These are phyloP conservation scores for Loxodonta africana DNA, from an alignment of 2,113 vertebrate genomes.

Conservation along the genomic window DNA sequence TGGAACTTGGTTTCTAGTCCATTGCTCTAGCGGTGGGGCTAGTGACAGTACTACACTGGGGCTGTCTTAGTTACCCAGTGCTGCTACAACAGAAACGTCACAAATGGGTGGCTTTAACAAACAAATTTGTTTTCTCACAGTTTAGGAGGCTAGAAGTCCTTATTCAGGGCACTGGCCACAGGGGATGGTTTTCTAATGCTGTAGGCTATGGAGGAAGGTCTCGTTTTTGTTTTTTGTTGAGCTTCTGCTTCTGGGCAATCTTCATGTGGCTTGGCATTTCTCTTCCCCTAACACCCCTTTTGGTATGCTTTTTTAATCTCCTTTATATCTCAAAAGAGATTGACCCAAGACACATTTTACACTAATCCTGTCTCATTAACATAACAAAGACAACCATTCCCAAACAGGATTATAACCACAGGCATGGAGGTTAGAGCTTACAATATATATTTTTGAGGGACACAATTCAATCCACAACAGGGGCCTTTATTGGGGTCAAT, in stretches of 20 bases:
- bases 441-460: background rate
- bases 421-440: background rate
- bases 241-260: background rate
- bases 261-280: background rate
- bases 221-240: background rate
- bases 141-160: background rate
- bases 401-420: background rate
- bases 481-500: background rate
- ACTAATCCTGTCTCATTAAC: background rate
- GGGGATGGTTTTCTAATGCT: background rate
- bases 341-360: background rate
- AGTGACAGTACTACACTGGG: accelerated
- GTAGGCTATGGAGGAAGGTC: background rate
- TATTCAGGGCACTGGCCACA: background rate
- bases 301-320: background rate
- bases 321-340: background rate
- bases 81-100: background rate
- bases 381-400: background rate
- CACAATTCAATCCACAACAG: background rate
- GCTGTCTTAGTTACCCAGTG: background rate
- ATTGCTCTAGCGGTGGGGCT: background rate
- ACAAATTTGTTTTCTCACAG: background rate
- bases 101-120: background rate
- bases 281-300: background rate
- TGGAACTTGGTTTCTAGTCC: background rate